These are phyloP conservation scores for Diorhabda elongata DNA, from an alignment of 1,140 invertebrate genomes.

Conservation along the genomic window DNA sequence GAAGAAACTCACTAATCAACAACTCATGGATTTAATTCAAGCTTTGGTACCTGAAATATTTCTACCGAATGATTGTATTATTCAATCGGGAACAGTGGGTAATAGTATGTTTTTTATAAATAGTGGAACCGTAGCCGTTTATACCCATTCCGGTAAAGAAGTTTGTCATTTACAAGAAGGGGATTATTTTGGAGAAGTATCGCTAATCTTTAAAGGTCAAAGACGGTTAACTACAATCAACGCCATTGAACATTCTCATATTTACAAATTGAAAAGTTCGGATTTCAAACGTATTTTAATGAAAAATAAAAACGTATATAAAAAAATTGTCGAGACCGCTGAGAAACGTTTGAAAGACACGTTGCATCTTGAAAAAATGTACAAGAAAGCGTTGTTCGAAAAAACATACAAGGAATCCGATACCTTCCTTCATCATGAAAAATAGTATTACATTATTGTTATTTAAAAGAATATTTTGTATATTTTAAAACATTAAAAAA, in stretches of 20 bases:
- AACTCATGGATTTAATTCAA: constrained; percentile 24
- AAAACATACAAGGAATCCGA: constrained; percentile 12
- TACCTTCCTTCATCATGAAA: no score
- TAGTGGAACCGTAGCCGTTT: constrained; percentile 53
- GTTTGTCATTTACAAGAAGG: constrained; percentile 45
- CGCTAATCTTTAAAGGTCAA: constrained; percentile 51
- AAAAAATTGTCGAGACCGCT: constrained; percentile 30
- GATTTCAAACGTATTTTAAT: constrained; percentile 45
- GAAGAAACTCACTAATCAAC: constrained; percentile 18
- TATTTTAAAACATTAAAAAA: no score
- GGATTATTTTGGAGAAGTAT: constrained; percentile 42
- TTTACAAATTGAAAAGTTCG: constrained; percentile 49
- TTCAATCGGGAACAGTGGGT: constrained; percentile 52
- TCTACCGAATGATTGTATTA: constrained; percentile 41
- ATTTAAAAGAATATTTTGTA: no score
- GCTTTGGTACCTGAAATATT: constrained; percentile 31
- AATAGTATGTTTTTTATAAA: constrained; percentile 58
- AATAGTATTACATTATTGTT: no score
- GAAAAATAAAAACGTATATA: constrained; percentile 26
- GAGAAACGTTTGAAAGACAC: constrained; percentile 30
- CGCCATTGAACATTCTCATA: constrained; percentile 55
- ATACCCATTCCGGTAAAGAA: constrained; percentile 55
- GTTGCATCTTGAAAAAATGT: constrained; percentile 29
- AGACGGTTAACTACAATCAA: constrained; percentile 51
- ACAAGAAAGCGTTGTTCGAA: constrained; percentile 31